Conservation (phyloP, 2,888 invertebrate genomes). For the Gastracanthus pulcherrimus region DNA sequence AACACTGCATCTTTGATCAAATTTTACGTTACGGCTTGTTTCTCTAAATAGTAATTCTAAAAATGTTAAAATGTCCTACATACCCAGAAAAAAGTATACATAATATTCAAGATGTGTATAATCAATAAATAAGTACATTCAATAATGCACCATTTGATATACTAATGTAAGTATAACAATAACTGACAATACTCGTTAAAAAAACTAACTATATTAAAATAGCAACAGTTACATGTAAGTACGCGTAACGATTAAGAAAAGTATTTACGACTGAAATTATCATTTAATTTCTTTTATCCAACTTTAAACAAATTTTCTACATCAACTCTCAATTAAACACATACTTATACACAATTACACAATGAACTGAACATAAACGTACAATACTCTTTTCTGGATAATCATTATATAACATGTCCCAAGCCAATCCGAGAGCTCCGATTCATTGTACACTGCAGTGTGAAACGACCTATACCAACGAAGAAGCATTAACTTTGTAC, state of each 20-base stretch:
- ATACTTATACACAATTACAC: neutral
- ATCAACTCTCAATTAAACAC: neutral
- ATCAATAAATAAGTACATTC: constrained; percentile 12
- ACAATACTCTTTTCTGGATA: neutral
- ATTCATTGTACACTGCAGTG: neutral
- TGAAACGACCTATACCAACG: constrained; percentile 33
- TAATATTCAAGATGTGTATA: neutral
- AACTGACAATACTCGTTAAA: neutral
- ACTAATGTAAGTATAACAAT: neutral
- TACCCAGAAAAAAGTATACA: neutral
- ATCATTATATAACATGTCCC: neutral
- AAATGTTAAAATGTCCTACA: neutral
- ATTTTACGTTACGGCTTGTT: neutral
- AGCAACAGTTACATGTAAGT: neutral
- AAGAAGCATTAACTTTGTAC: constrained; percentile 49
- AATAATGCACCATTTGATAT: neutral
- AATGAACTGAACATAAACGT: neutral
- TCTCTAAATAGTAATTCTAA: neutral
- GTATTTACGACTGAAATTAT: constrained; percentile 14
- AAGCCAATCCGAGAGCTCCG: neutral
- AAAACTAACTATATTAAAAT: neutral
- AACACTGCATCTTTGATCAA: constrained; percentile 14
- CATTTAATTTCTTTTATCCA: constrained; percentile 15
- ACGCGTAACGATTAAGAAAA: neutral
- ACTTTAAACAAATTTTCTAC: neutral